Conservation (phyloP, 2,113 vertebrate species). For the Aplodontia rufa region DNA sequence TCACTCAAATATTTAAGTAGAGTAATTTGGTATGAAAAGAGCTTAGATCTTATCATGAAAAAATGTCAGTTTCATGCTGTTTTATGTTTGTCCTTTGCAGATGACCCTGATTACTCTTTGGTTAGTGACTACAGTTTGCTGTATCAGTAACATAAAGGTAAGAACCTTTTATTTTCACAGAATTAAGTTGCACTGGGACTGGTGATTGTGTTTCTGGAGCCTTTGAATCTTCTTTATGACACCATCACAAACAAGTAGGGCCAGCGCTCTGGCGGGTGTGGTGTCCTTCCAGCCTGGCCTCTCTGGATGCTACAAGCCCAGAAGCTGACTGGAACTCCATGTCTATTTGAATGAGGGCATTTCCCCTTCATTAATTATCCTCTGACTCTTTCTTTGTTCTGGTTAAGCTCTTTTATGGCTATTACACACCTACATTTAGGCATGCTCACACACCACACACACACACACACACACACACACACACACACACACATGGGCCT, state of each 20-base stretch:
- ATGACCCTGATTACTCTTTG: constrained; percentile 80
- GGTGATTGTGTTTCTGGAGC: not conserved
- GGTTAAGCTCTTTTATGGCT: not conserved
- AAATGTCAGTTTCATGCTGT: not conserved
- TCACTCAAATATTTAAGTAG: not conserved
- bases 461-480: too few relatives aligned
- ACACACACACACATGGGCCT: not conserved
- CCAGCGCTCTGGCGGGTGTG: not conserved
- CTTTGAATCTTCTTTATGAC: not conserved
- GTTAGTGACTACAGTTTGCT: constrained; percentile 83
- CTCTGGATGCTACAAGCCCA: not conserved
- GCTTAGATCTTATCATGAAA: not conserved
- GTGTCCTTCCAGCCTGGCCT: not conserved
- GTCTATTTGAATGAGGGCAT: not conserved
- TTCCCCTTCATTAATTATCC: not conserved
- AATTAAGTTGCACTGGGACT: not conserved
- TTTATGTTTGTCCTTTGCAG: constrained; percentile 71
- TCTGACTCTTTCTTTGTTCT: not conserved
- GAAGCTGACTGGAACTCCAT: not conserved
- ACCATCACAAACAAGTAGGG: not conserved
- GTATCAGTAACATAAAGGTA: constrained; percentile 79
- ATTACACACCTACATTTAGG: not conserved
- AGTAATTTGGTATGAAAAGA: not conserved
- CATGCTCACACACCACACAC: not conserved
- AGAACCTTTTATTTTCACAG: constrained; percentile 61